Conservation (phyloP, 2,888 invertebrate genomes). For the Clitarchus hookeri region DNA sequence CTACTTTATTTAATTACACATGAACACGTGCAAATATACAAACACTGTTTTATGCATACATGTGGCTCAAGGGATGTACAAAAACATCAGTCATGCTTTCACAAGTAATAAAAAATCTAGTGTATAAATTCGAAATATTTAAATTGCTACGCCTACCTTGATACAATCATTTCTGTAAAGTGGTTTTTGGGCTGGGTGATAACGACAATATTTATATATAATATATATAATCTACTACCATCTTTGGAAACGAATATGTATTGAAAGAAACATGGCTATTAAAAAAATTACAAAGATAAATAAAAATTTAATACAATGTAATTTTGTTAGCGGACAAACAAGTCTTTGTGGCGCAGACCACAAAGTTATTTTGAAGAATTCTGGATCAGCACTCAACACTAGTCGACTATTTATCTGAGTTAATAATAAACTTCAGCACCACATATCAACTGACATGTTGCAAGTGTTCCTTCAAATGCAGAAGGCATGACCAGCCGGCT, state of each 20-base stretch:
- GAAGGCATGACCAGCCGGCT: background rate
- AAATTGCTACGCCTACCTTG: background rate
- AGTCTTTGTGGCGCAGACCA: background rate
- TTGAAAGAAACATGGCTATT: background rate
- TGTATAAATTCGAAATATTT: slow-evolving; percentile 14
- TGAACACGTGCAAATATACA: slow-evolving; percentile 14
- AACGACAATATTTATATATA: background rate
- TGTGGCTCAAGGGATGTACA: slow-evolving; percentile 14
- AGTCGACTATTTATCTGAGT: background rate
- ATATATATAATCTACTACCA: background rate
- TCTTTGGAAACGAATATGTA: background rate
- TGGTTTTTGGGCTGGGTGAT: background rate
- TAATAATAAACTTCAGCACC: background rate
- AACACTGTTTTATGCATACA: slow-evolving; percentile 11
- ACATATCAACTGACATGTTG: background rate
- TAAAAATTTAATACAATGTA: background rate
- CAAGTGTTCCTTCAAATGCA: background rate
- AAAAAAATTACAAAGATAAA: background rate
- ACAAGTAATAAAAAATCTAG: slow-evolving; percentile 11
- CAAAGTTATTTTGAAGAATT: background rate
- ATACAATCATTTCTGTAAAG: slow-evolving; percentile 3
- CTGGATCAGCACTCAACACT: background rate
- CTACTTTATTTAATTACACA: slow-evolving; percentile 5
- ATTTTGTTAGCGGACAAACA: background rate
- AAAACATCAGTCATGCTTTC: slow-evolving; percentile 7